Conservation (phyloP, 2,888 invertebrate genomes). For the Malthinus flaveolus region DNA sequence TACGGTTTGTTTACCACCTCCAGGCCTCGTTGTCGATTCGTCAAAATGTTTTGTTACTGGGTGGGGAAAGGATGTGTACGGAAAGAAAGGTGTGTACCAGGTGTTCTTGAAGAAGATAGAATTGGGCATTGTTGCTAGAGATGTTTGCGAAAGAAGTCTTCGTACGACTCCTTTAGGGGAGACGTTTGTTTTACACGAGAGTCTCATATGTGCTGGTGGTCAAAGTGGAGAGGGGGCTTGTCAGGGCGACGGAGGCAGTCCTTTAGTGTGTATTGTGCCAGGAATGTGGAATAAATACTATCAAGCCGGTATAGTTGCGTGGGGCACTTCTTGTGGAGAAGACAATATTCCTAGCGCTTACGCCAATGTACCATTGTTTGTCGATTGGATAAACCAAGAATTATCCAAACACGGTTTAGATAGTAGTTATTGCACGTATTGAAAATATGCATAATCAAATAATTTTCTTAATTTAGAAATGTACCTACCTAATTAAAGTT, state of each 20-base stretch:
- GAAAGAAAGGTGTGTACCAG: constrained; percentile 54
- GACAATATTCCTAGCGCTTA: constrained; percentile 58
- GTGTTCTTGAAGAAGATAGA: constrained; percentile 68
- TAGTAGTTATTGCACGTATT: neutral
- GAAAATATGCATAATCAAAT: no score
- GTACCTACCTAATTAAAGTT: no score
- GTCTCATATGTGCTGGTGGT: constrained; percentile 81
- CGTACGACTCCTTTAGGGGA: constrained; percentile 68
- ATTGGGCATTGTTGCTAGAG: constrained; percentile 64
- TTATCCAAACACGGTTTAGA: neutral
- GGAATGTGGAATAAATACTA: constrained; percentile 55
- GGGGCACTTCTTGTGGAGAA: constrained; percentile 59
- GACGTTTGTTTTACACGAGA: constrained; percentile 65
- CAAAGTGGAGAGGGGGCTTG: constrained; percentile 73
- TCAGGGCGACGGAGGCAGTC: constrained; percentile 77
- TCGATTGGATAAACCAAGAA: constrained; percentile 51
- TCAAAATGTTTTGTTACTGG: constrained; percentile 68
- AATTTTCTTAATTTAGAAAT: no score
- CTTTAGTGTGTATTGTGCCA: constrained; percentile 71
- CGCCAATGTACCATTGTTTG: constrained; percentile 53
- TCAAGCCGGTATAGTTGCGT: constrained; percentile 60
- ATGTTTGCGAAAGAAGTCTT: constrained; percentile 53
- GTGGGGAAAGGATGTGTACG: constrained; percentile 75
- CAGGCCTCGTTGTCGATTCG: constrained; percentile 46
- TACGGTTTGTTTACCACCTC: constrained; percentile 66